These are phyloP conservation scores for Marisa cornuarietis DNA, from an alignment of 1,140 invertebrate genomes.

Conservation along the genomic window DNA sequence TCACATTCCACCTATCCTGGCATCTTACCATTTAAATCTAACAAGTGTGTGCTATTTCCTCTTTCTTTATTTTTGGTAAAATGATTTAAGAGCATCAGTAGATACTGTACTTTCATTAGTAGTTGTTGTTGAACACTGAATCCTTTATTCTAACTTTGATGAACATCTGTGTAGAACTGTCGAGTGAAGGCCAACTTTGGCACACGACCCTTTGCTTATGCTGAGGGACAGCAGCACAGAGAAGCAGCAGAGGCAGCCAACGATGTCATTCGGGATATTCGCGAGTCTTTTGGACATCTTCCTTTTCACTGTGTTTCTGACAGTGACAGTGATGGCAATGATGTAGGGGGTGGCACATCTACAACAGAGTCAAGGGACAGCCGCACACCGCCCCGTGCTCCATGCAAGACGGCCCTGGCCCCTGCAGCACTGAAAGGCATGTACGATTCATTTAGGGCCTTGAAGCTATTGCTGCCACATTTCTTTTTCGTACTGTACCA, in stretches of 20 bases:
- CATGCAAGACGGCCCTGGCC: constrained; percentile 51
- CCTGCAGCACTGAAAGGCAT: constrained; percentile 57
- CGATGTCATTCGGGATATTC: constrained; percentile 59
- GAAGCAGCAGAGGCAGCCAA: constrained; percentile 59
- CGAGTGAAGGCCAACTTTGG: constrained; percentile 66
- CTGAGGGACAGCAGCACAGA: constrained; percentile 61
- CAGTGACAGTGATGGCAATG: constrained; percentile 57
- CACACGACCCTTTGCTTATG: constrained; percentile 61
- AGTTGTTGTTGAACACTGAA: too few relatives aligned
- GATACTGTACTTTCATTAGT: too few relatives aligned
- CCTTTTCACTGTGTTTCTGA: constrained; percentile 61
- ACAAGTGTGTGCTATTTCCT: too few relatives aligned
- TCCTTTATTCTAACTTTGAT: too few relatives aligned
- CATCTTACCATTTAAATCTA: too few relatives aligned
- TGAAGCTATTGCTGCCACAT: too few relatives aligned
- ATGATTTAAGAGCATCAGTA: too few relatives aligned
- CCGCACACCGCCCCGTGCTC: constrained; percentile 44
- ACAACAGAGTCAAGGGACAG: constrained; percentile 28
- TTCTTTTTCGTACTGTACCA: too few relatives aligned
- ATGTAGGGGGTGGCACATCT: constrained; percentile 22
- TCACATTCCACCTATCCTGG: too few relatives aligned
- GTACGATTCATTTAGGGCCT: neutral
- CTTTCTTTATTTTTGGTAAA: too few relatives aligned
- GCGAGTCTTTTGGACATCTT: constrained; percentile 59
- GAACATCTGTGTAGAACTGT: constrained; percentile 30